These are phyloP conservation scores for Aphelinus atriplicis DNA, from an alignment of 1,140 invertebrate genomes.

Conservation along the genomic window DNA sequence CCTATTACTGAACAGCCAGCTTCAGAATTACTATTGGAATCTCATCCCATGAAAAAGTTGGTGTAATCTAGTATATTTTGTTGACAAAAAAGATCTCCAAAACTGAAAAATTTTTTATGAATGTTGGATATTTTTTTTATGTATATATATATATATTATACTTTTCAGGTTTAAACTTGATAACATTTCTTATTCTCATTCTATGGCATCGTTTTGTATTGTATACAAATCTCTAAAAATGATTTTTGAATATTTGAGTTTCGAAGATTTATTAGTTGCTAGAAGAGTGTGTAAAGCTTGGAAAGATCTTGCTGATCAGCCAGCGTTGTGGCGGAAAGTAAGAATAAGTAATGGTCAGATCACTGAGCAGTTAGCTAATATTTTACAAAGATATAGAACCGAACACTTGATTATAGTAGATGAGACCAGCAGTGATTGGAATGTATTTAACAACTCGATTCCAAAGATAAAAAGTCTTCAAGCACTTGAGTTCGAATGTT, in stretches of 20 bases:
- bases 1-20: too few species aligned
- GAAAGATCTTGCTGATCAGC: conserved; percentile 76
- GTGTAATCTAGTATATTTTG: too few species aligned
- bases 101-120: too few species aligned
- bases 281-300: conserved; percentile 80
- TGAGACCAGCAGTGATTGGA: conserved; percentile 62
- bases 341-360: conserved; percentile 82
- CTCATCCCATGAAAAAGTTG: too few species aligned
- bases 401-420: not conserved
- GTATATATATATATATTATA: too few species aligned
- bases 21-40: too few species aligned
- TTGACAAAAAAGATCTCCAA: too few species aligned
- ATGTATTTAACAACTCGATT: conserved; percentile 73
- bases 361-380: conserved; percentile 68
- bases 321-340: conserved; percentile 78
- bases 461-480: conserved; percentile 70
- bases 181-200: conserved; percentile 57
- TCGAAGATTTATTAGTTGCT: conserved; percentile 77
- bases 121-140: too few species aligned
- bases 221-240: conserved; percentile 72
- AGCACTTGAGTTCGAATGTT: conserved; percentile 71
- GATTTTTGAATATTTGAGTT: conserved; percentile 82
- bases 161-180: too few species aligned
- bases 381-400: conserved; percentile 46
- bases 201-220: conserved; percentile 69